Conservation (phyloP, 2,113 vertebrate genomes). For the Sarotherodon lohbergeri region DNA sequence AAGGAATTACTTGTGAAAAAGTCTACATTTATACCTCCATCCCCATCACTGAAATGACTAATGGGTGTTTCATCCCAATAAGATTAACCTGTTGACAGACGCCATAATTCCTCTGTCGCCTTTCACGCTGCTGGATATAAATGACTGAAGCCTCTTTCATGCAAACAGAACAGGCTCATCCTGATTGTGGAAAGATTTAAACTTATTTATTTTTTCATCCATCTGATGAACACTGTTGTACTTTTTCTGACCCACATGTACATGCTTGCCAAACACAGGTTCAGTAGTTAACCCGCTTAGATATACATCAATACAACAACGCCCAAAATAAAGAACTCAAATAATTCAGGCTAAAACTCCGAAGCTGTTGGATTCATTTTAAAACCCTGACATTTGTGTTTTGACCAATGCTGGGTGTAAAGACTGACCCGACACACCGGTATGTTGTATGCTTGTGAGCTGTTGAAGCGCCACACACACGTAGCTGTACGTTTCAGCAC, state of each 20-base stretch:
- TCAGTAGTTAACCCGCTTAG: accelerated
- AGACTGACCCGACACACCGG: background rate
- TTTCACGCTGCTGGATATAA: constrained; percentile 21
- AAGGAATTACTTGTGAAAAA: background rate
- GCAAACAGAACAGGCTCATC: background rate
- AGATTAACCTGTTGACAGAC: constrained; percentile 42
- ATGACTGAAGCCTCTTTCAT: constrained; percentile 9
- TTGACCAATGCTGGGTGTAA: background rate
- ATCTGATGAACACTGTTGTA: accelerated
- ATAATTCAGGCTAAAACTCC: background rate
- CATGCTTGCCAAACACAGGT: background rate
- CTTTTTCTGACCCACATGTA: accelerated
- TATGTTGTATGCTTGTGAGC: background rate
- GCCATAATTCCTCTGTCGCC: constrained; percentile 24
- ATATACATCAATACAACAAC: background rate
- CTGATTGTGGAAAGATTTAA: background rate
- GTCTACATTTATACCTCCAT: background rate
- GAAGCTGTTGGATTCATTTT: background rate
- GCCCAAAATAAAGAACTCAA: accelerated
- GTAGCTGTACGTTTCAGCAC: background rate
- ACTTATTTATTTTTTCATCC: accelerated
- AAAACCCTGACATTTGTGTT: background rate
- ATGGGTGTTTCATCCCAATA: constrained; percentile 18
- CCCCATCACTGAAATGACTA: constrained; percentile 28
- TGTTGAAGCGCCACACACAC: accelerated